Percentiles rank a stretch among this genome's conserved stretches.
phyloP scores from a whole-genome alignment of 2,113 vertebrate genomes.

The Poecile atricapillus region DNA sequence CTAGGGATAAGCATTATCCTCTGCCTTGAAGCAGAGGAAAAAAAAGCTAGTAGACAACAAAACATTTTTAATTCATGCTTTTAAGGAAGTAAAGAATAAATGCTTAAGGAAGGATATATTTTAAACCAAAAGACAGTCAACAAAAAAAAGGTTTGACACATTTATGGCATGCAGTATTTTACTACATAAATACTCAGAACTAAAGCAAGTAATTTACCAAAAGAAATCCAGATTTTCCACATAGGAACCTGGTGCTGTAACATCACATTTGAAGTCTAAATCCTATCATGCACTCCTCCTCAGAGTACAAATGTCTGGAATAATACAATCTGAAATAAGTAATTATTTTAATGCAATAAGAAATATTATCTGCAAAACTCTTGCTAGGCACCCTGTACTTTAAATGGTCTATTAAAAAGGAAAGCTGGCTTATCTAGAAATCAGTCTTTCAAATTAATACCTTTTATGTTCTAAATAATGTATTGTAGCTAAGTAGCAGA shows the following conservation, averaged over 20 bases:
- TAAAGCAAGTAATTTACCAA: background rate
- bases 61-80: background rate
- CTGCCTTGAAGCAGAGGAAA: background rate
- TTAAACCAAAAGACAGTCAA: background rate
- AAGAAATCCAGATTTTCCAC: background rate
- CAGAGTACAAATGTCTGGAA: background rate
- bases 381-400: background rate
- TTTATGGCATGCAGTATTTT: background rate
- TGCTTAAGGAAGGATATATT: background rate
- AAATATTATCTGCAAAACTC: constrained; percentile 19
- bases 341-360: constrained; percentile 29
- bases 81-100: background rate
- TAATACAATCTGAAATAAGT: background rate
- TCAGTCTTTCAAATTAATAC: constrained; percentile 43
- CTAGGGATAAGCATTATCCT: background rate
- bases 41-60: background rate
- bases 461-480: constrained; percentile 49
- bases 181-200: background rate
- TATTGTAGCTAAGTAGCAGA: constrained; percentile 10
- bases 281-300: background rate
- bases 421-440: constrained; percentile 26
- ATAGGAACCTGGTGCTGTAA: background rate
- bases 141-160: background rate
- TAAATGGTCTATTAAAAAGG: constrained; percentile 31
- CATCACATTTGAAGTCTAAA: background rate